Evolutionary conservation across 2,797 vertebrate genomes (phyloP).

Genomic region (Sebastes baramenuke): DNA sequence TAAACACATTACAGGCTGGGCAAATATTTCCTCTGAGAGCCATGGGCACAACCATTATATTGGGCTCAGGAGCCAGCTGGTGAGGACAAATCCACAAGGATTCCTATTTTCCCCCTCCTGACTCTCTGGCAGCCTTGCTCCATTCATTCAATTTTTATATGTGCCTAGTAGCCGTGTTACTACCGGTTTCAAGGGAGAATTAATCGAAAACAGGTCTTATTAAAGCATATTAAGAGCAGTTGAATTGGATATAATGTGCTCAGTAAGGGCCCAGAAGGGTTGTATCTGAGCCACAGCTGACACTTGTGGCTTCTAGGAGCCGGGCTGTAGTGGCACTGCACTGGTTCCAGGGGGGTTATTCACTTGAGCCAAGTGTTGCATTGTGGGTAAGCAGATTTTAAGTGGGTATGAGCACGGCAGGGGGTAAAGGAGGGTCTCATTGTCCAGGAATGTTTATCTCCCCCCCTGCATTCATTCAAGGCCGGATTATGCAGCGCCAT

Average conservation of each 20-base stretch:
- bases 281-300: slow-evolving; percentile 75
- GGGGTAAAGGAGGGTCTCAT: slow-evolving; percentile 78
- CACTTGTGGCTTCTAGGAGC: slow-evolving; percentile 72
- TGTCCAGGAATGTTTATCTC: slow-evolving; percentile 80
- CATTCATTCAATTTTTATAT: slow-evolving; percentile 85
- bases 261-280: slow-evolving; percentile 75
- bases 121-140: slow-evolving; percentile 77
- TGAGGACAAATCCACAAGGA: slow-evolving; percentile 79
- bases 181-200: slow-evolving; percentile 85
- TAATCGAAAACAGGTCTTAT: slow-evolving; percentile 86
- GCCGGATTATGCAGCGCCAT: slow-evolving; percentile 73
- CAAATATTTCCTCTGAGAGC: slow-evolving; percentile 78
- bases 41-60: slow-evolving; percentile 79
- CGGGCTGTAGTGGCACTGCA: slow-evolving; percentile 51
- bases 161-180: slow-evolving; percentile 84
- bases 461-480: slow-evolving; percentile 53
- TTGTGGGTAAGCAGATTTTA: slow-evolving; percentile 74
- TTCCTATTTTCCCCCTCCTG: slow-evolving; percentile 69
- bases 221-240: slow-evolving; percentile 81
- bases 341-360: slow-evolving; percentile 59
- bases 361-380: slow-evolving; percentile 65
- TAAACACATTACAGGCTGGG: slow-evolving; percentile 78
- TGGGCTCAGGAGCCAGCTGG: slow-evolving; percentile 80
- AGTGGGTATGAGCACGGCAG: slow-evolving; percentile 71
- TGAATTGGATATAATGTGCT: slow-evolving; percentile 78